phyloP scores from a whole-genome alignment of 2,797 vertebrate species.

The Tragopan temminckii region DNA sequence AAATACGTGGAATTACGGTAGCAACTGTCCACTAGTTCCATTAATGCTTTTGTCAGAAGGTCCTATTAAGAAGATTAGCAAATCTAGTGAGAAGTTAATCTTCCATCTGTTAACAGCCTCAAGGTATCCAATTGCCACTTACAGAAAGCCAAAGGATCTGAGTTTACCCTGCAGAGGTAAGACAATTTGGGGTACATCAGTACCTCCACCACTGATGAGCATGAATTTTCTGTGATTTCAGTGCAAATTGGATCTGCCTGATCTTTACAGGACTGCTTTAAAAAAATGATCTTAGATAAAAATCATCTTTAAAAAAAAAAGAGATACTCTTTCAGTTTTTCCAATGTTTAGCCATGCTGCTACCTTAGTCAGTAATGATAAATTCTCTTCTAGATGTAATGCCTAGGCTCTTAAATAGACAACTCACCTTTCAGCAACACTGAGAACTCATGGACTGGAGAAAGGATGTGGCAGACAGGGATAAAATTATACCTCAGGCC shows the following conservation, averaged over 20 bases:
- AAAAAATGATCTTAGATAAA: not conserved
- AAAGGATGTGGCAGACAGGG: slow-evolving; percentile 6
- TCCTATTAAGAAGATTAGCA: slow-evolving; percentile 47
- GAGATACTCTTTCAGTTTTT: not conserved
- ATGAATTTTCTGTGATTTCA: not conserved
- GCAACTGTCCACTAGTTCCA: not conserved
- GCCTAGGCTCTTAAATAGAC: not conserved
- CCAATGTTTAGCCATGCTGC: not conserved
- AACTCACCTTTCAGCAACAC: not conserved
- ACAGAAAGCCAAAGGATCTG: not conserved
- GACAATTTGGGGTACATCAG: not conserved
- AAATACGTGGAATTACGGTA: not conserved
- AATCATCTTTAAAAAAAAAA: not conserved
- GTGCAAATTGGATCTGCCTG: not conserved
- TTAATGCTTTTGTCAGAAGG: slow-evolving; percentile 49
- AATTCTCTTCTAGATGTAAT: not conserved
- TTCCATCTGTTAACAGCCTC: slow-evolving; percentile 8
- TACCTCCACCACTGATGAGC: not conserved
- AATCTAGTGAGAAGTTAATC: slow-evolving; percentile 56
- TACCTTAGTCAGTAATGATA: not conserved
- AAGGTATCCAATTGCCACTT: not conserved
- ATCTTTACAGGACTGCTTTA: not conserved
- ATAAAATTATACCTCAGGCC: slow-evolving; percentile 41
- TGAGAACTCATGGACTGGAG: not conserved
- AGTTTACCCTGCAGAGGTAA: not conserved